A percentile compares a stretch with the other conserved stretches of the same genome.
Evolutionary conservation across 2,888 invertebrate species (phyloP).

Genomic region (Melanchra persicariae): DNA sequence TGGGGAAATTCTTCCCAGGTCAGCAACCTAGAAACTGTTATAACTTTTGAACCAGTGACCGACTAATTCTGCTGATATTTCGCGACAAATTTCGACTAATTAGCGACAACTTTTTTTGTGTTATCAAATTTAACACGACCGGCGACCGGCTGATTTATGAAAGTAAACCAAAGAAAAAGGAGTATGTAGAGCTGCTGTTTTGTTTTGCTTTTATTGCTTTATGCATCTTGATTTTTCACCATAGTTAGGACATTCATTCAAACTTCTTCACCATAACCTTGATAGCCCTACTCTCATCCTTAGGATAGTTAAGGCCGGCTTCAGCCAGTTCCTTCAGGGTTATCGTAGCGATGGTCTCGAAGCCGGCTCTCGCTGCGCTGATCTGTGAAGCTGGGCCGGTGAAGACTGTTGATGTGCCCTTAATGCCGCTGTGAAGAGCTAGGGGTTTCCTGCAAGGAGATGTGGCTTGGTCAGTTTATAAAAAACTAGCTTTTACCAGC

Average conservation of each 20-base stretch:
- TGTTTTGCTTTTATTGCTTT: not conserved
- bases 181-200: no score
- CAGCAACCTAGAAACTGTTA: no score
- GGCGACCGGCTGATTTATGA: no score
- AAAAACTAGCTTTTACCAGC: no score
- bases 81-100: no score
- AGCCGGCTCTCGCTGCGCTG: slow-evolving; percentile 75
- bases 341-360: slow-evolving; percentile 69
- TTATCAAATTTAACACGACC: no score
- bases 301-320: slow-evolving; percentile 76
- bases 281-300: slow-evolving; percentile 71
- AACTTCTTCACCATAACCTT: slow-evolving; percentile 80
- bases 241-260: slow-evolving; percentile 33
- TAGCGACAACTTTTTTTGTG: no score
- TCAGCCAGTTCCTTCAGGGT: slow-evolving; percentile 76
- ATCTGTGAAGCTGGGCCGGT: slow-evolving; percentile 81
- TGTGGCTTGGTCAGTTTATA: not conserved
- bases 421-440: slow-evolving; percentile 71
- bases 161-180: no score
- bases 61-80: no score
- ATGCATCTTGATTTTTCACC: not conserved
- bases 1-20: no score
- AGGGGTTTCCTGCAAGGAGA: slow-evolving; percentile 76
- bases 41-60: no score
- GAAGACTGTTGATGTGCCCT: slow-evolving; percentile 80